Evolutionary conservation across 2,888 invertebrate genomes (phyloP).

Genomic region (Stratiomys singularior): DNA sequence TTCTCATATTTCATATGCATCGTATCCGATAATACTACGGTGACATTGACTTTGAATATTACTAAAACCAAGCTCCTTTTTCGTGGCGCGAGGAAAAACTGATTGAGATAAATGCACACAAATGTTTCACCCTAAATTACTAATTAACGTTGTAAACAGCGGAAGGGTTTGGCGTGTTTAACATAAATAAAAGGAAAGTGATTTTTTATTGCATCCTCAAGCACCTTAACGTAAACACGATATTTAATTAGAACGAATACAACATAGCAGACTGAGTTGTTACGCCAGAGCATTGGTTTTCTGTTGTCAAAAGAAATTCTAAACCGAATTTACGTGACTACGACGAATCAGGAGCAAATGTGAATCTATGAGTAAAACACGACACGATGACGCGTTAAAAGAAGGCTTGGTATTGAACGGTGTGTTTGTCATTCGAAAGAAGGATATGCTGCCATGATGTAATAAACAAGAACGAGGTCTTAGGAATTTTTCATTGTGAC

Average conservation of each 20-base stretch:
- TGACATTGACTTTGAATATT: not conserved
- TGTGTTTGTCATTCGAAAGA: not conserved
- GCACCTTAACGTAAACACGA: not conserved
- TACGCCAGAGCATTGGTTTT: no score
- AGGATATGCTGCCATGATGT: not conserved
- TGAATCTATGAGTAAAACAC: slow-evolving; percentile 4
- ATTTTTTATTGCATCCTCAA: not conserved
- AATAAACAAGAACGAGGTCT: not conserved
- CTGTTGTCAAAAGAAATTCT: no score
- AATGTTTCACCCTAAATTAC: not conserved
- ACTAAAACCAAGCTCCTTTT: not conserved
- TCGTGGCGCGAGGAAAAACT: not conserved
- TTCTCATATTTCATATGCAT: not conserved
- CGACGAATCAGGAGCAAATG: slow-evolving; percentile 1
- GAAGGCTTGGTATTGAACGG: not conserved
- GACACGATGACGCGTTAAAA: not conserved
- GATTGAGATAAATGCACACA: slow-evolving; percentile 7
- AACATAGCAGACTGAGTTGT: not conserved
- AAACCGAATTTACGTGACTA: slow-evolving; percentile 26
- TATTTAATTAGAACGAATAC: not conserved
- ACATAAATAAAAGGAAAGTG: slow-evolving; percentile 18
- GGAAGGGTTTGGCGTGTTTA: slow-evolving; percentile 14
- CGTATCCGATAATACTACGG: not conserved
- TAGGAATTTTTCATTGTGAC: not conserved
- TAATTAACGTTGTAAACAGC: slow-evolving; percentile 27